A percentile compares a stretch with the other conserved stretches of the same genome.
Evolutionary conservation across 2,797 vertebrate species (phyloP).

Genomic region (Phoebastria nigripes): DNA sequence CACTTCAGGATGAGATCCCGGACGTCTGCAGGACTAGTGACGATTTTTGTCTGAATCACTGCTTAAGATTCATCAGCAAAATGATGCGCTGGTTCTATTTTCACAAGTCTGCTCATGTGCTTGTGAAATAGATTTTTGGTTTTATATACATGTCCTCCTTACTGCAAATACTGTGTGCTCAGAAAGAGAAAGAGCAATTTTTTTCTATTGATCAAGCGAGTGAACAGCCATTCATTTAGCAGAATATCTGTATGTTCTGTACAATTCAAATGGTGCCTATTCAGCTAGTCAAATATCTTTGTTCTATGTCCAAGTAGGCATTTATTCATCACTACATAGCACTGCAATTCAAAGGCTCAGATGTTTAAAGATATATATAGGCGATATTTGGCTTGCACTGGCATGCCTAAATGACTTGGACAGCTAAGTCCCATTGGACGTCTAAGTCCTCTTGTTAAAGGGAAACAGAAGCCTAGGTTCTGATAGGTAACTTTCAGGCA

Average conservation of each 20-base stretch:
- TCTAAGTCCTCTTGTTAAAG: neutral
- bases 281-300: constrained; percentile 56
- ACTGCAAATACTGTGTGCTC: constrained; percentile 37
- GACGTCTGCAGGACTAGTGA: neutral
- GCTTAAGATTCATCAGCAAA: neutral
- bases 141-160: constrained; percentile 29
- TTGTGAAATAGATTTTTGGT: constrained; percentile 14
- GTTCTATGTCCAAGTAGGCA: constrained; percentile 61
- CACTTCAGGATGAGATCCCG: neutral
- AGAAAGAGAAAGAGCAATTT: constrained; percentile 53
- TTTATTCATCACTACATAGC: constrained; percentile 41
- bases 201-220: constrained; percentile 50
- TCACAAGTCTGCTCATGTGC: constrained; percentile 15
- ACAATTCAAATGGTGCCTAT: constrained; percentile 55
- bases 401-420: neutral
- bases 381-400: neutral
- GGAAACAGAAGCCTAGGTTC: neutral
- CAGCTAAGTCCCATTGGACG: neutral
- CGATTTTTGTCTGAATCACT: constrained; percentile 21
- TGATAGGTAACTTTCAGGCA: neutral
- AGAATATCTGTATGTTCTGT: constrained; percentile 53
- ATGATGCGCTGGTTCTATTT: neutral
- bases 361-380: constrained; percentile 65
- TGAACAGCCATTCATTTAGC: constrained; percentile 49
- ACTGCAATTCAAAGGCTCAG: constrained; percentile 51